Percentiles rank a stretch among this genome's conserved stretches.
Evolutionary conservation across 2,888 invertebrate genomes (phyloP).

Genomic region (Gibbula magus): DNA sequence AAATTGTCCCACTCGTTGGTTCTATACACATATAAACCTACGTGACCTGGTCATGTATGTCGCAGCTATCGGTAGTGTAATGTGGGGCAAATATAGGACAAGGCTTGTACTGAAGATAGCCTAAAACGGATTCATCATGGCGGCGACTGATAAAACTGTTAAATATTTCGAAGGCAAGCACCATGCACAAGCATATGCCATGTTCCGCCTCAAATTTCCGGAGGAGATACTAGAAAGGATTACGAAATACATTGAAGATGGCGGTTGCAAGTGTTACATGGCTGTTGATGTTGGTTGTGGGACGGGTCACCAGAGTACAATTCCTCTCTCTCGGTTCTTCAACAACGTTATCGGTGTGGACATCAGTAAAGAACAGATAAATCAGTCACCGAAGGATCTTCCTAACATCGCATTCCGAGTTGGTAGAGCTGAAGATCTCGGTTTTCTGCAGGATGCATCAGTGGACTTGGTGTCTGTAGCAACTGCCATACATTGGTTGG

Average conservation of each 20-base stretch:
- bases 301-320: conserved; percentile 74
- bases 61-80: too few species aligned
- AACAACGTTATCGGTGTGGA: conserved; percentile 74
- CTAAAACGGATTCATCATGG: too few species aligned
- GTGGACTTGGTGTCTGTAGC: conserved; percentile 72
- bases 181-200: background rate
- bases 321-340: conserved; percentile 72
- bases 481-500: conserved; percentile 75
- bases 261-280: background rate
- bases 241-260: background rate
- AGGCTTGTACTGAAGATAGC: too few species aligned
- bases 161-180: background rate
- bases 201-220: background rate
- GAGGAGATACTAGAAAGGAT: background rate
- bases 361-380: conserved; percentile 72
- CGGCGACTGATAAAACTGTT: too few species aligned
- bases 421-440: conserved; percentile 69
- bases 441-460: conserved; percentile 40
- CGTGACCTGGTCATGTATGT: too few species aligned
- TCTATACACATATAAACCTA: too few species aligned
- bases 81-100: too few species aligned
- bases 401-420: conserved; percentile 58
- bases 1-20: too few species aligned
- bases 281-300: conserved; percentile 77
- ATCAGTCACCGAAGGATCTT: conserved; percentile 59